phyloP scores from a whole-genome alignment of 2,113 vertebrate genomes.

The Cheilinus undulatus region DNA sequence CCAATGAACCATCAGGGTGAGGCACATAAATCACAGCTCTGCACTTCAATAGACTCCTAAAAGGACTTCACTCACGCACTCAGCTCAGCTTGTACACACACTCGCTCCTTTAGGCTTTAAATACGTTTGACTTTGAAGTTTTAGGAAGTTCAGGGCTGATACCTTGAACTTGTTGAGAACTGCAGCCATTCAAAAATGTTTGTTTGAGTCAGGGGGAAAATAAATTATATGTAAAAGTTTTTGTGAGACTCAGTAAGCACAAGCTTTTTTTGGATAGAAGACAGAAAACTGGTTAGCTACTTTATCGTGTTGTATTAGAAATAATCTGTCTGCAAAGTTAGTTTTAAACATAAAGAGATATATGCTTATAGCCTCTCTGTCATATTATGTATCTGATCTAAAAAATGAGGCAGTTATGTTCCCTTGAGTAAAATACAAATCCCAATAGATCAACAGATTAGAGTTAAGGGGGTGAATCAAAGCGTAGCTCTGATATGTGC shows the following conservation, averaged over 20 bases:
- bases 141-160: constrained; percentile 4
- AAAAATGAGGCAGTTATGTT: neutral
- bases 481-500: neutral
- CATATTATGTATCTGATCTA: neutral
- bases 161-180: neutral
- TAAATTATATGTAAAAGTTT: neutral
- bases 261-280: neutral
- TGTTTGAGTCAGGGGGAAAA: neutral
- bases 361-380: neutral
- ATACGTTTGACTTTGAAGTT: neutral
- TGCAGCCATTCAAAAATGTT: neutral
- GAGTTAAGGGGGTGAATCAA: neutral
- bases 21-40: constrained; percentile 56
- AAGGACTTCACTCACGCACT: constrained; percentile 39
- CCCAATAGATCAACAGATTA: too few species aligned
- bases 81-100: constrained; percentile 1
- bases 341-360: neutral
- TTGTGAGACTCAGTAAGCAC: neutral
- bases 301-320: neutral
- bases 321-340: neutral
- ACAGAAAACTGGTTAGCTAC: neutral
- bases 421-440: too few species aligned
- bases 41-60: constrained; percentile 31
- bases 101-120: neutral
- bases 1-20: constrained; percentile 58